phyloP scores from a whole-genome alignment of 2,888 invertebrate genomes.

The Agrilus mali region DNA sequence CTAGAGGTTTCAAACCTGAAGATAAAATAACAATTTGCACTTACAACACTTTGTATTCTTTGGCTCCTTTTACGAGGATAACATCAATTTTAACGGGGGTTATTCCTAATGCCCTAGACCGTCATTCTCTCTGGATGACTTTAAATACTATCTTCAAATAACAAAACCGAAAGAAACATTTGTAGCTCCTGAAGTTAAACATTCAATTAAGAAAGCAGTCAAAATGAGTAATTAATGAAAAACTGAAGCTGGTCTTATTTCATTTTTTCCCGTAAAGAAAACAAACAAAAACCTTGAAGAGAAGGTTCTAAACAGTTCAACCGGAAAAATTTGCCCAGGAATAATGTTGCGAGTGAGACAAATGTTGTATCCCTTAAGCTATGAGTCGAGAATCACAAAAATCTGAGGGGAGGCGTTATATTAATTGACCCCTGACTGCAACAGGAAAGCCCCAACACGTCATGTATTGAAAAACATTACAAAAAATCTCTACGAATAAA shows the following conservation, averaged over 20 bases:
- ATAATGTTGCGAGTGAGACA: too few relatives aligned
- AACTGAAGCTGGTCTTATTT: conserved; percentile 1
- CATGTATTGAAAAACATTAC: too few relatives aligned
- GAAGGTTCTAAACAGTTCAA: too few relatives aligned
- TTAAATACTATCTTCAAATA: too few relatives aligned
- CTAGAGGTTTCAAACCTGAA: conserved; percentile 28
- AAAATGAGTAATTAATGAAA: too few relatives aligned
- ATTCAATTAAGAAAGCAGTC: too few relatives aligned
- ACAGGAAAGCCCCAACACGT: conserved; percentile 8
- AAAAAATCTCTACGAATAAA: too few relatives aligned
- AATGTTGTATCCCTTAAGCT: neutral
- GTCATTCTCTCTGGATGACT: too few relatives aligned
- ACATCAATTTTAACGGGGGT: conserved; percentile 36
- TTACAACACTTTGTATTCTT: conserved; percentile 34
- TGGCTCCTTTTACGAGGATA: conserved; percentile 34
- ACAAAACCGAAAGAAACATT: too few relatives aligned
- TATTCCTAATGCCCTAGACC: conserved; percentile 21
- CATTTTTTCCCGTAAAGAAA: neutral
- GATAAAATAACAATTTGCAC: conserved; percentile 38
- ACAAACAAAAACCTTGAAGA: neutral
- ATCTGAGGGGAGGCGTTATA: conserved; percentile 11
- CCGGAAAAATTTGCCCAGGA: too few relatives aligned
- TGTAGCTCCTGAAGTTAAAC: too few relatives aligned
- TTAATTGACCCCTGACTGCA: conserved; percentile 10
- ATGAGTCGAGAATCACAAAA: conserved; percentile 10